Base-by-base conservation (phyloP, 2,113 vertebrate genomes). In the Perccottus glenii region DNA sequence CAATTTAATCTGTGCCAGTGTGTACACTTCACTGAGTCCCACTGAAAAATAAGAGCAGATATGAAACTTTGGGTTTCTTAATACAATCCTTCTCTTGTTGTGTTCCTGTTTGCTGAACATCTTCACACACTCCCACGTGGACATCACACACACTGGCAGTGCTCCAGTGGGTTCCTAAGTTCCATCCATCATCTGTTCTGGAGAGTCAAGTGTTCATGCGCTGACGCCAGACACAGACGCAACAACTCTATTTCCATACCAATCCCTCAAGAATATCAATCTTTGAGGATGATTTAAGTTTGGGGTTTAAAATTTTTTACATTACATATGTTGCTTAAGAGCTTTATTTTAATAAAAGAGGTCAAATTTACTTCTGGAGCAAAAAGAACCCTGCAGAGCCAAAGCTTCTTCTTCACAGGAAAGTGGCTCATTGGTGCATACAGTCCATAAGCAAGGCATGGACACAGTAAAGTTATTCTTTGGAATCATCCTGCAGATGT, bases 41-140 rank as follows among this genome's bases (percentile, higher is more conserved):
- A 38, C 33, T 53, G 32, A 36, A 55, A 55, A n/a, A 33, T 55
- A 55, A 52, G 33, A 11, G 49, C 32, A 55, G 32, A 55, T 36
- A 55, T 14, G 11, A 55, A 36, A 11, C 15, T 50, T 8, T 50
- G 48, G 15, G 8, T 1, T 40, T 40, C 4, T 40, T 40, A 5
- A 40, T 40, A 40, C 38, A 40, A 40, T 40, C 38, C 38, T 40
- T 40, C 38, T 40, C 38, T 27, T 27, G 16, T 19, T 10, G 15
- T 50, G 16, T 27, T 50, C 48, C 12, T 46, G 10, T 46, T 11
- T 46, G 44, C 38, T 40, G 5, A 4, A 40, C 8, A 6, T 5
- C 5, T 8, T 40, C 38, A 40, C 38, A 40, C 38, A 40, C 38
- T 40, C 38, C 38, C 11, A 3, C 19, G 19, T 27, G 19, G 19